These are phyloP conservation scores for Panthera uncia DNA, from an alignment of 2,113 vertebrate genomes.

Conservation along the genomic window DNA sequence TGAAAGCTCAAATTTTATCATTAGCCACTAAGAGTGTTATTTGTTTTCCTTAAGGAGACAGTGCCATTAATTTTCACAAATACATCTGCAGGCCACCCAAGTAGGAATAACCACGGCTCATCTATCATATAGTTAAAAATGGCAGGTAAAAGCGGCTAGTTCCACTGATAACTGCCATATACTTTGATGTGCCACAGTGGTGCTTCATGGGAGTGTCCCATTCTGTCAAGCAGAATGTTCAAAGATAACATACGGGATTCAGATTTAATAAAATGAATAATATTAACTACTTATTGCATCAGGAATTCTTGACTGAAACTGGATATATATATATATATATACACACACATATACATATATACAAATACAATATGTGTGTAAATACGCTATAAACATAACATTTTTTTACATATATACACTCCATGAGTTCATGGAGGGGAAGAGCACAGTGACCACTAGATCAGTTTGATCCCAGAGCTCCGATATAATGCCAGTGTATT, in stretches of 20 bases:
- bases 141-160: neutral
- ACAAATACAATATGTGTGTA: neutral
- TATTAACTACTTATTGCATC: neutral
- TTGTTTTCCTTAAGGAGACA: neutral
- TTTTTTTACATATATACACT: neutral
- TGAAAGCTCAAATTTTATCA: neutral
- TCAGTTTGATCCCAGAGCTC: neutral
- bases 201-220: neutral
- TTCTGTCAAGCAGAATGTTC: neutral
- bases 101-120: neutral
- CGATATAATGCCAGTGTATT: accelerated
- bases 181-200: neutral
- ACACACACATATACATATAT: accelerated
- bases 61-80: neutral
- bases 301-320: neutral
- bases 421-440: neutral
- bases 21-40: too few relatives aligned
- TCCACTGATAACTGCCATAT: neutral
- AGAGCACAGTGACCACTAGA: accelerated
- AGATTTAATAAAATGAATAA: neutral
- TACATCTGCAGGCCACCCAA: neutral
- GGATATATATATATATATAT: neutral
- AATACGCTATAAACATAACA: neutral
- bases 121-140: neutral
- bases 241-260: neutral